Conservation (phyloP, 2,113 vertebrate genomes). For the Salvelinus namaycush region DNA sequence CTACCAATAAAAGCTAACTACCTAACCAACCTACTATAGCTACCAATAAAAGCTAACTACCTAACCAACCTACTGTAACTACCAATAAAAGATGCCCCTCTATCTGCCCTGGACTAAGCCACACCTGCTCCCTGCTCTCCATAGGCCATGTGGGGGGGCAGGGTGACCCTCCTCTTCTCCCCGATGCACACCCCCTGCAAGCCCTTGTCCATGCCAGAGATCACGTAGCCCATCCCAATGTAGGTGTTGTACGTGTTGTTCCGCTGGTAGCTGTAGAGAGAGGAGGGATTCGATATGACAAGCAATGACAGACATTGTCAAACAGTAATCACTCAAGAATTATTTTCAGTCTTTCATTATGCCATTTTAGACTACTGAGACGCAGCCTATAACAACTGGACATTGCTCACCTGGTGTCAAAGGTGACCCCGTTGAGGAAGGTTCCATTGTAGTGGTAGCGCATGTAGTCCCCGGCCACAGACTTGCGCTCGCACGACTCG, state of each 20-base stretch:
- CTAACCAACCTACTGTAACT: too few relatives aligned
- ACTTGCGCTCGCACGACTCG: constrained; percentile 76
- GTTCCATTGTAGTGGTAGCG: constrained; percentile 96
- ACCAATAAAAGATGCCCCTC: too few relatives aligned
- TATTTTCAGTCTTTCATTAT: too few relatives aligned
- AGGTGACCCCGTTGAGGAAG: constrained; percentile 85
- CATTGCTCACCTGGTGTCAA: constrained; percentile 87
- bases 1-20: too few relatives aligned
- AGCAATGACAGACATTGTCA: background rate
- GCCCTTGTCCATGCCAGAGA: constrained; percentile 92
- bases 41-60: too few relatives aligned
- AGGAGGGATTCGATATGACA: background rate
- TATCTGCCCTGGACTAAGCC: background rate
- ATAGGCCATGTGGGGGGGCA: constrained; percentile 91
- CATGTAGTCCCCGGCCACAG: constrained; percentile 84
- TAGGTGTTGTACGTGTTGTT: constrained; percentile 96
- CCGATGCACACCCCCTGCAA: constrained; percentile 86
- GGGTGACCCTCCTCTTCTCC: constrained; percentile 79
- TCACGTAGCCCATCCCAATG: constrained; percentile 92
- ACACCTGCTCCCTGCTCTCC: constrained; percentile 89
- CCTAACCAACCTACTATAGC: too few relatives aligned
- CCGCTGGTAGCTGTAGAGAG: constrained; percentile 82
- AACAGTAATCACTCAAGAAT: too few relatives aligned
- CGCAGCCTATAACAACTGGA: too few relatives aligned
- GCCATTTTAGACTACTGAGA: too few relatives aligned